These are phyloP conservation scores for Muntiacus muntjak DNA, from an alignment of 2,113 vertebrate genomes.

Conservation along the genomic window DNA sequence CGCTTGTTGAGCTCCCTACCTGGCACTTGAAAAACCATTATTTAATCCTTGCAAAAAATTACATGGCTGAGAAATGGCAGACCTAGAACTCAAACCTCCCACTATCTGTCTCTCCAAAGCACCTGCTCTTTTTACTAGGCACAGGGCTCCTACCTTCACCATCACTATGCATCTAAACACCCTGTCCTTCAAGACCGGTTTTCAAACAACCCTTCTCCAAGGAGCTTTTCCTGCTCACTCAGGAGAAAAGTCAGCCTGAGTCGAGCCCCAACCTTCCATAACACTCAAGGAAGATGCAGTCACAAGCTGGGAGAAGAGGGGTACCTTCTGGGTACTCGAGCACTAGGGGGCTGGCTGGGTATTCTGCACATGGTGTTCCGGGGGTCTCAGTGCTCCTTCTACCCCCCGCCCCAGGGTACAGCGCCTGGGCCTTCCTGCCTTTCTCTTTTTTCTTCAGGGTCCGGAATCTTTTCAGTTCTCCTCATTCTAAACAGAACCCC, in stretches of 20 bases:
- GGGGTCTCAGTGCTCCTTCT: neutral
- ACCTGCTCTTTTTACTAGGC: neutral
- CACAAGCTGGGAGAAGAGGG: neutral
- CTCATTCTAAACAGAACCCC: neutral
- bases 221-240: neutral
- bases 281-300: neutral
- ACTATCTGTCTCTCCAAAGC: neutral
- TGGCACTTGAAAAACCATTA: neutral
- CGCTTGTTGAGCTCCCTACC: neutral
- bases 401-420: neutral
- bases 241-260: neutral
- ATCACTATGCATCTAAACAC: neutral
- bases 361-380: neutral
- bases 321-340: neutral
- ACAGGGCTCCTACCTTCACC: neutral
- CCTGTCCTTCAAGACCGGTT: neutral
- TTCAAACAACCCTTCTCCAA: neutral
- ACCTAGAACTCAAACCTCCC: neutral
- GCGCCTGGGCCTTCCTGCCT: neutral
- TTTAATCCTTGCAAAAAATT: neutral
- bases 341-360: neutral
- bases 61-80: neutral
- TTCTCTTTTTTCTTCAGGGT: neutral
- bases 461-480: neutral
- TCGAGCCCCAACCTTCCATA: neutral